Conservation (phyloP, 92 coral and sea anemone genomes). For the Zoanthus solanderi region DNA sequence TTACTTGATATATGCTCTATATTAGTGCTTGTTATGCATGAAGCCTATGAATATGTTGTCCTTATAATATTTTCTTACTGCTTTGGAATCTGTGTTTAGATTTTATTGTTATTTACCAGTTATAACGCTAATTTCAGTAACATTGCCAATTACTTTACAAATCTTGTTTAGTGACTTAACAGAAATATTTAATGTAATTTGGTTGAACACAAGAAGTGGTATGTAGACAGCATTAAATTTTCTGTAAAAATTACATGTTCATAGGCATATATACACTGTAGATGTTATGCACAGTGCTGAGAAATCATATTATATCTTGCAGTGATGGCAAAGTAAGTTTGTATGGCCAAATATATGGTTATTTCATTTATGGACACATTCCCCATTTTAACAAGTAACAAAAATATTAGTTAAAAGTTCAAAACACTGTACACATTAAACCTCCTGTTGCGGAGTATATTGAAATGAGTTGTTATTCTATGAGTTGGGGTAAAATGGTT, state of each 20-base stretch:
- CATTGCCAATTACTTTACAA: neutral
- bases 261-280: slow-evolving; percentile 5
- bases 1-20: neutral
- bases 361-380: slow-evolving; percentile 32
- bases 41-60: slow-evolving; percentile 35
- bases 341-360: slow-evolving; percentile 51
- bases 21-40: slow-evolving; percentile 19
- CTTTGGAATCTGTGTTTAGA: neutral
- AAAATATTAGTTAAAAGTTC: slow-evolving; percentile 23
- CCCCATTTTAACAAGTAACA: slow-evolving; percentile 39
- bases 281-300: slow-evolving; percentile 14
- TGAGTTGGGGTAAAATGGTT: neutral
- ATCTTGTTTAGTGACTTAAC: neutral
- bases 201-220: neutral
- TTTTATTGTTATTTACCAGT: neutral
- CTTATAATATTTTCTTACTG: neutral
- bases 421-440: slow-evolving; percentile 47
- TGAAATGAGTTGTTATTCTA: neutral
- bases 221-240: neutral
- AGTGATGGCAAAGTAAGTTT: slow-evolving; percentile 36
- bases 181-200: neutral
- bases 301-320: slow-evolving; percentile 17
- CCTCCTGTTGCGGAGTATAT: slow-evolving; percentile 1
- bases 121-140: too few relatives aligned
- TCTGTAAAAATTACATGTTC: slow-evolving; percentile 14